phyloP scores from a whole-genome alignment of 2,888 invertebrate species.

The Drosophila robusta region DNA sequence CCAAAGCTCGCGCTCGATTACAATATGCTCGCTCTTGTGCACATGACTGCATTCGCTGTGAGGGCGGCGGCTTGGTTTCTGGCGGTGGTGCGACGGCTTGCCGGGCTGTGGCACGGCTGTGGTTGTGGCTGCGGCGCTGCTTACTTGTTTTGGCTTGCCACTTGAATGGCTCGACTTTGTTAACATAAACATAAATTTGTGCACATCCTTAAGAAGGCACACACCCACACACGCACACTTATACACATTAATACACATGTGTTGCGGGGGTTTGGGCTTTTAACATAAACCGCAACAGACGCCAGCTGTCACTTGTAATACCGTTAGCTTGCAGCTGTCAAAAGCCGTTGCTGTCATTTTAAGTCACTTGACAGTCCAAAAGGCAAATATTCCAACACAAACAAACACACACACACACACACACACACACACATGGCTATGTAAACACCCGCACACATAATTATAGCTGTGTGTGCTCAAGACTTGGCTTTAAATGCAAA shows the following conservation, averaged over 20 bases:
- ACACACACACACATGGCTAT: background rate
- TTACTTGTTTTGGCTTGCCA: slow-evolving; percentile 75
- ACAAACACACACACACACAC: slow-evolving; percentile 9
- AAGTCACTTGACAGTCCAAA: slow-evolving; percentile 69
- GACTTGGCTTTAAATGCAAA: background rate
- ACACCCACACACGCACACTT: slow-evolving; percentile 7
- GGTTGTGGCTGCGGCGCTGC: slow-evolving; percentile 27
- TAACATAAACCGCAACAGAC: slow-evolving; percentile 72
- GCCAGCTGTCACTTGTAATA: slow-evolving; percentile 77
- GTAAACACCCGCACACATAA: slow-evolving; percentile 17
- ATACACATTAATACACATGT: slow-evolving; percentile 5
- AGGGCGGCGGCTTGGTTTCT: slow-evolving; percentile 9
- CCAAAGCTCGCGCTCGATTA: slow-evolving; percentile 60
- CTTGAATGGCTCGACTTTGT: slow-evolving; percentile 77
- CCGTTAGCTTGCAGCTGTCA: slow-evolving; percentile 74
- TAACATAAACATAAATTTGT: slow-evolving; percentile 77
- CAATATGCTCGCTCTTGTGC: slow-evolving; percentile 71
- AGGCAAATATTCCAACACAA: slow-evolving; percentile 24
- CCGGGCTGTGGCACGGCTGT: slow-evolving; percentile 2
- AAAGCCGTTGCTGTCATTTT: slow-evolving; percentile 70
- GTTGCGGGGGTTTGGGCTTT: slow-evolving; percentile 37
- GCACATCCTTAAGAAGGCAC: slow-evolving; percentile 47
- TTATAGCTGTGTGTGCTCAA: slow-evolving; percentile 12
- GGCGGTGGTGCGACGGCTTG: slow-evolving; percentile 10
- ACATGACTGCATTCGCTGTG: slow-evolving; percentile 72